phyloP scores from a whole-genome alignment of 2,113 vertebrate genomes.

The Atlantisia rogersi region DNA sequence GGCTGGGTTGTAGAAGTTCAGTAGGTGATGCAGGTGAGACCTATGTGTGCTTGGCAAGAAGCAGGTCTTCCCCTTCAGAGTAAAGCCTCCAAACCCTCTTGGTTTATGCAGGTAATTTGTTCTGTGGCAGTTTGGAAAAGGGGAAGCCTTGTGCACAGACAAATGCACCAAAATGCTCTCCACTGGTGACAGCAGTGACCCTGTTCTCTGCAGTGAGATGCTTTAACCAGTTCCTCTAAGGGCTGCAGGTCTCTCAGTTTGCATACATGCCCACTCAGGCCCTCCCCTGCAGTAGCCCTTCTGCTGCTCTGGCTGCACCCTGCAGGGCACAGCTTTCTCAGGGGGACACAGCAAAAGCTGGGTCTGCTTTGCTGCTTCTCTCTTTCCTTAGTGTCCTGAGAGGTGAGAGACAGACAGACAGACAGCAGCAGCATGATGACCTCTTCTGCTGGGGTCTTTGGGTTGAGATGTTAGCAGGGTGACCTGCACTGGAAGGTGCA shows the following conservation, averaged over 20 bases:
- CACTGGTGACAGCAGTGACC: not conserved
- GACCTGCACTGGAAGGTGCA: not conserved
- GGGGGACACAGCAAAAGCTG: not conserved
- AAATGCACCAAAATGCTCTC: not conserved
- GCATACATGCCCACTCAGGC: fast-evolving
- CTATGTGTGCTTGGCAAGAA: not conserved
- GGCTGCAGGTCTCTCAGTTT: not conserved
- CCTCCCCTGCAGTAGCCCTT: not conserved
- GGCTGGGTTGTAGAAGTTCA: not conserved
- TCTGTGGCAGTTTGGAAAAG: not conserved
- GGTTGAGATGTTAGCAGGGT: not conserved
- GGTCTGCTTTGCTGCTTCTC: not conserved
- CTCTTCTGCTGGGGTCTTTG: not conserved
- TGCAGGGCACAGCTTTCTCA: not conserved
- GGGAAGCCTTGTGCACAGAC: not conserved
- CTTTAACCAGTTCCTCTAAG: not conserved
- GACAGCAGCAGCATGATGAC: not conserved
- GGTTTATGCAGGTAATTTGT: not conserved
- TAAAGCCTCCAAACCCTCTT: not conserved
- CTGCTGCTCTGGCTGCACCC: not conserved
- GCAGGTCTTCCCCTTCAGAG: not conserved
- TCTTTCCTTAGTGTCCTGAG: not conserved
- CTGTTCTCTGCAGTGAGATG: not conserved
- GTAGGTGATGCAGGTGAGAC: not conserved
- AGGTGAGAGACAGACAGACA: not conserved